Evolutionary conservation across 1,140 invertebrate genomes (phyloP), one percentile per base, ranked within the genome.

Genomic region (Physella acuta): DNA sequence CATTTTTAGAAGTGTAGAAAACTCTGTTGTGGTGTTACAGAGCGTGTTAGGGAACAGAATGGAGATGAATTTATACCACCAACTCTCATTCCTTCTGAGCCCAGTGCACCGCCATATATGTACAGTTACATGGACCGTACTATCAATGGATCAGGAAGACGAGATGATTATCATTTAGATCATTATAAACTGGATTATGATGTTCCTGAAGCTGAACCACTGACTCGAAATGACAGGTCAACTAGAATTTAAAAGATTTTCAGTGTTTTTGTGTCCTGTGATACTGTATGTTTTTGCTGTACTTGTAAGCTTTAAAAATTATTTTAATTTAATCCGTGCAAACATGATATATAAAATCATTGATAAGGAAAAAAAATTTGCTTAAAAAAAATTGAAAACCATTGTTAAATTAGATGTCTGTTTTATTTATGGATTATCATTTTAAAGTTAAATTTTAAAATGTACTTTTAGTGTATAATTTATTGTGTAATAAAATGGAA

Each of bases 151-250:
- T 30, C 36, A n/a, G 39, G 28, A 1, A 31, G 62, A 30, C 11
- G 28, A n/a, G 62, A 52, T 33, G 39, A 51, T 36, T 74, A 74
- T 49, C 70, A 70, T 36, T 52, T 74, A 36, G 73, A 74, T 30
- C 63, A 60, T 28, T 74, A 71, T 44, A 74, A 74, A 53, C 56
- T 70, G n/a, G 73, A 74, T 44, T 74, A 74, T 65, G 70, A 71
- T 36, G 66, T 67, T 11, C 65, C 73, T 8, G 73, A 74, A 28
- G 39, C 67, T 2, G 73, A 74, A 55, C 73, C 73, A 17, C 58
- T 74, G 34, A 68, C 60, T 3, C 61, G 59, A 4, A 52, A 67
- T 63, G 63, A 73, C 58, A 60, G 63, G 53, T 61, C 55, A 24
- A 73, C 72, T 36, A 52, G 72, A 5, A 73, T 73, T 52, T 73